Evolutionary conservation across 92 coral and sea anemone genomes (phyloP).

Genomic region (Desmophyllum pertusum): DNA sequence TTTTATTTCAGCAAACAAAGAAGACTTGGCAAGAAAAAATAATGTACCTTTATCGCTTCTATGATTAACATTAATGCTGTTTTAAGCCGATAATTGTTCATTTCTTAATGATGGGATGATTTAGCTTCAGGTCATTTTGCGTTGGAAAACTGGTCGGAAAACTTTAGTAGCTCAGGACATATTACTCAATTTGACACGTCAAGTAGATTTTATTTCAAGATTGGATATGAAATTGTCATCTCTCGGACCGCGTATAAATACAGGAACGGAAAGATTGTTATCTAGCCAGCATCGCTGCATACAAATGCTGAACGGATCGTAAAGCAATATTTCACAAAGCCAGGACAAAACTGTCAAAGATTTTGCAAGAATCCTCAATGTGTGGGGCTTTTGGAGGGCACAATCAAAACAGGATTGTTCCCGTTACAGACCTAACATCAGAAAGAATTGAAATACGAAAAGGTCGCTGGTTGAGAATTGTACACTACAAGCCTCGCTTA

Average conservation of each 20-base stretch:
- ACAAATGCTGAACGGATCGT: background rate
- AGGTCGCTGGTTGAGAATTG: slow-evolving; percentile 73
- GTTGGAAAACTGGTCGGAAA: background rate
- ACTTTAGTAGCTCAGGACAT: background rate
- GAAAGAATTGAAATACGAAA: slow-evolving; percentile 83
- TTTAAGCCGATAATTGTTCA: slow-evolving; percentile 10
- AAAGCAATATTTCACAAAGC: background rate
- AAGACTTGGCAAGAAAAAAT: slow-evolving; percentile 2
- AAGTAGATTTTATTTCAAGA: background rate
- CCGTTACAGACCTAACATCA: slow-evolving; percentile 64
- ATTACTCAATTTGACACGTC: slow-evolving; percentile 3
- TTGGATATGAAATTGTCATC: background rate
- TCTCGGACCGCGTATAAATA: background rate
- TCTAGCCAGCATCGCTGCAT: background rate
- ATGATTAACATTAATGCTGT: background rate
- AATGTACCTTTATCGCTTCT: background rate
- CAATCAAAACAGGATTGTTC: slow-evolving; percentile 61
- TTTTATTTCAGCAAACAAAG: background rate
- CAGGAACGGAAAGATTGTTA: background rate
- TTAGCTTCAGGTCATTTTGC: background rate
- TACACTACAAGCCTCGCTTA: slow-evolving; percentile 60
- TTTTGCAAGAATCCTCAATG: slow-evolving; percentile 37
- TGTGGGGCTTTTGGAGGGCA: slow-evolving; percentile 53
- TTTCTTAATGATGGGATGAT: background rate
- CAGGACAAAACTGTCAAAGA: background rate